A percentile compares a stretch with the other conserved stretches of the same genome.
These are phyloP conservation scores for Anarhynchus alexandrinus DNA, from an alignment of 2,113 vertebrate genomes.

Conservation along the genomic window DNA sequence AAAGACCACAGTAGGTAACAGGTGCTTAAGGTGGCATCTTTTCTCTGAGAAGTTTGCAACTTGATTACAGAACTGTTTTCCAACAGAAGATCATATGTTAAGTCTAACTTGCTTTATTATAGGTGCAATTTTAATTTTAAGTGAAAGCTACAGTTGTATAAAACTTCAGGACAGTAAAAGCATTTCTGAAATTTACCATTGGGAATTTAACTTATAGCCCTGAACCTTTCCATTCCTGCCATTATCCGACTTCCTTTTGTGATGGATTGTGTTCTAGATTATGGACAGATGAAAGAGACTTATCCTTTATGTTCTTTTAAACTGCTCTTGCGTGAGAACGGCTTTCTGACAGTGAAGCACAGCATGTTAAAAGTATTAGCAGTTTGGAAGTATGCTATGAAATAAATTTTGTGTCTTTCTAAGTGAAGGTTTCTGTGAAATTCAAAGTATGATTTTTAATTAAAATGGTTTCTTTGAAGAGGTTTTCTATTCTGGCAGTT, in stretches of 20 bases:
- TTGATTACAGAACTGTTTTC: neutral
- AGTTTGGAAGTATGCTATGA: neutral
- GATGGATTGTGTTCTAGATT: neutral
- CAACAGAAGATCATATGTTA: neutral
- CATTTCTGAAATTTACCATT: neutral
- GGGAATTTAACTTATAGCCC: neutral
- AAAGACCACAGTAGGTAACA: neutral
- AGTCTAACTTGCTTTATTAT: neutral
- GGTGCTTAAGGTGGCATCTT: neutral
- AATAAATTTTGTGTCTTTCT: neutral
- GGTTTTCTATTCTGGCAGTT: neutral
- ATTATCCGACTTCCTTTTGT: neutral
- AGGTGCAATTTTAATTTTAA: neutral
- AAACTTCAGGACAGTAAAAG: neutral
- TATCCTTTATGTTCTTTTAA: neutral
- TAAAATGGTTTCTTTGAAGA: neutral
- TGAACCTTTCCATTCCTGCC: neutral
- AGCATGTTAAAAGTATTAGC: neutral
- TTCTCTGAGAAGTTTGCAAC: neutral
- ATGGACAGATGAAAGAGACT: neutral
- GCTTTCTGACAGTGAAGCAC: neutral
- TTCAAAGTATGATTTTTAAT: neutral
- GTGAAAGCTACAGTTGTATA: neutral
- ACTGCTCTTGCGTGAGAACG: neutral
- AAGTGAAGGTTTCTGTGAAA: neutral